These are phyloP conservation scores for Mycogona germanica DNA, from an alignment of 2,888 invertebrate species.

Conservation along the genomic window DNA sequence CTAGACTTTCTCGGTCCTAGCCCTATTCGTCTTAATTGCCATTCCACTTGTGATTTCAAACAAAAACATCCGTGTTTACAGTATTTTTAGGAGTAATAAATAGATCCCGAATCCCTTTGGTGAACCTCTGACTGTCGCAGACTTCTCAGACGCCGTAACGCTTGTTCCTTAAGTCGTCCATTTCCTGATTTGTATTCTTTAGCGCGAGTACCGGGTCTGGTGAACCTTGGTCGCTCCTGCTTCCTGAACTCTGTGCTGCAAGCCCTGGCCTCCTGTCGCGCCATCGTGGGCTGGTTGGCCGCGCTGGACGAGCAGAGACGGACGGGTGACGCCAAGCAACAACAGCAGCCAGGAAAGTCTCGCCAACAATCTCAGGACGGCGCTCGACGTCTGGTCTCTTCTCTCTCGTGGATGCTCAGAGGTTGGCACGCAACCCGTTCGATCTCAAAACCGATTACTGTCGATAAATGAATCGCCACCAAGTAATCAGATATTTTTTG, in stretches of 20 bases:
- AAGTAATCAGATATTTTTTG: too few relatives aligned
- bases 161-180: neutral
- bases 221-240: conserved; percentile 85
- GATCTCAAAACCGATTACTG: too few relatives aligned
- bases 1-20: neutral
- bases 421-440: too few relatives aligned
- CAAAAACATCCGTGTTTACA: too few relatives aligned
- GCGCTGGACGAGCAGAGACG: neutral
- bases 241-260: conserved; percentile 85
- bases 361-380: neutral
- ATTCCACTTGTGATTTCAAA: too few relatives aligned
- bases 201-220: conserved; percentile 49
- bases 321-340: neutral
- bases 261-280: conserved; percentile 74
- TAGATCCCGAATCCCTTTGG: neutral
- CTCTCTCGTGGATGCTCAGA: neutral
- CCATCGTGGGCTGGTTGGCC: conserved; percentile 67
- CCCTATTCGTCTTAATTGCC: too few relatives aligned
- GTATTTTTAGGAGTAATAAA: too few relatives aligned
- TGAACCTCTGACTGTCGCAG: neutral
- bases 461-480: too few relatives aligned
- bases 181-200: neutral
- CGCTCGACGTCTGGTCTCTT: neutral
- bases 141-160: neutral
- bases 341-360: neutral